Conservation (phyloP, 92 coral and sea anemone genomes). For the Montipora capitata region DNA sequence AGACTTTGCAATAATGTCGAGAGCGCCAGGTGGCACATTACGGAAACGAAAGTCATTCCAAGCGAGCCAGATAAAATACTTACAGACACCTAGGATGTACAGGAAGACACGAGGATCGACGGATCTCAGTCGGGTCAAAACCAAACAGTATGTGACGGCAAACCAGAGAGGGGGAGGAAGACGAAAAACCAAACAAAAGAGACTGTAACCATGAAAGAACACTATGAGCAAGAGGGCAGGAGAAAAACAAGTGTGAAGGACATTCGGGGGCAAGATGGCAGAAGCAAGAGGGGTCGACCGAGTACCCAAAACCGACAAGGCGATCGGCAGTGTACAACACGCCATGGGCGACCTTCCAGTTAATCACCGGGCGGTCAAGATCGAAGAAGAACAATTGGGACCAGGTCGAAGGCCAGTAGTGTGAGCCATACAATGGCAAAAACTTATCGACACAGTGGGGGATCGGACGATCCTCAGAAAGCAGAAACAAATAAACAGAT, state of each 20-base stretch:
- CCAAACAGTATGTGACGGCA: not conserved
- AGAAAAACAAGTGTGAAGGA: not conserved
- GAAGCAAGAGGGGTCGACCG: constrained; percentile 18
- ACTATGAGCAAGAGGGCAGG: not conserved
- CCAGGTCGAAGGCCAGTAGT: too few species aligned
- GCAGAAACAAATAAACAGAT: too few species aligned
- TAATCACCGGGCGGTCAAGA: too few species aligned
- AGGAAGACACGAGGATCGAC: constrained; percentile 11
- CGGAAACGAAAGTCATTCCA: constrained; percentile 40
- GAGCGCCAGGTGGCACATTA: not conserved
- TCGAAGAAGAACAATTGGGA: too few species aligned
- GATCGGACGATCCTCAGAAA: too few species aligned
- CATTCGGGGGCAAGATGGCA: constrained; percentile 3
- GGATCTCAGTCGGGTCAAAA: too few species aligned
- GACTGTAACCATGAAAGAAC: constrained; percentile 2
- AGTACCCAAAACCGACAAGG: not conserved
- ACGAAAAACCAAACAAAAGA: not conserved
- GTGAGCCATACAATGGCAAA: too few species aligned
- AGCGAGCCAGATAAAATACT: constrained; percentile 21
- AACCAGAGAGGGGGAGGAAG: not conserved
- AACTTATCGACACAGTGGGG: too few species aligned
- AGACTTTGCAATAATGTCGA: not conserved
- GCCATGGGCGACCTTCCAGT: too few species aligned
- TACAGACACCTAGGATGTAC: not conserved
- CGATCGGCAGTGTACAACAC: constrained; percentile 2